Percentiles rank a stretch among this genome's conserved stretches.
Conservation (phyloP, 2,888 invertebrate species). For the Carabus problematicus region DNA sequence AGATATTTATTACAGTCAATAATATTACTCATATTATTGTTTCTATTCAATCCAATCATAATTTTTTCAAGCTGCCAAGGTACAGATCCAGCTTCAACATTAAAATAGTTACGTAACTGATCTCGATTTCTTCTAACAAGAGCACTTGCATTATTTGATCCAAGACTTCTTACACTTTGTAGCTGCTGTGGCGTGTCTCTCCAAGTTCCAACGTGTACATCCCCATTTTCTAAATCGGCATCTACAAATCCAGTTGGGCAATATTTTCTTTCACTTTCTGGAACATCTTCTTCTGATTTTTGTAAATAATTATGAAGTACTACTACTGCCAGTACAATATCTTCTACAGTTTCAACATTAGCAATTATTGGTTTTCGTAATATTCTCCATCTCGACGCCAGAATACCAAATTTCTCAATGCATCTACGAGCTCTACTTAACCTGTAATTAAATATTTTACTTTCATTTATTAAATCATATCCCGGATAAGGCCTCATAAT, state of each 20-base stretch:
- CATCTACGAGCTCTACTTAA: conserved; percentile 48
- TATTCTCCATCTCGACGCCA: conserved; percentile 39
- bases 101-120: conserved; percentile 24
- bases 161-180: conserved; percentile 17
- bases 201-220: conserved; percentile 18
- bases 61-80: conserved; percentile 30
- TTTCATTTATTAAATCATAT: conserved; percentile 48
- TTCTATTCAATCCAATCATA: conserved; percentile 17
- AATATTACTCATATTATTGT: not conserved
- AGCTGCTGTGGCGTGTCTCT: not conserved
- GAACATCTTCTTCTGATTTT: conserved; percentile 38
- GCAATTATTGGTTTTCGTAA: conserved; percentile 35
- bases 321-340: conserved; percentile 39
- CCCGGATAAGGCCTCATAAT: conserved; percentile 48
- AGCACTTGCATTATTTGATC: conserved; percentile 26
- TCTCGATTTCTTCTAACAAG: conserved; percentile 2
- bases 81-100: conserved; percentile 19
- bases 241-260: conserved; percentile 33
- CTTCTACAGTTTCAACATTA: conserved; percentile 34
- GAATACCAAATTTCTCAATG: conserved; percentile 37
- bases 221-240: not conserved
- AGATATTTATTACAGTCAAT: not conserved
- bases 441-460: conserved; percentile 51
- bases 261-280: too few species aligned
- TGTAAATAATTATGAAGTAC: conserved; percentile 45